phyloP scores from a whole-genome alignment of 2,888 invertebrate species.

The Gonocerus acuteangulatus region DNA sequence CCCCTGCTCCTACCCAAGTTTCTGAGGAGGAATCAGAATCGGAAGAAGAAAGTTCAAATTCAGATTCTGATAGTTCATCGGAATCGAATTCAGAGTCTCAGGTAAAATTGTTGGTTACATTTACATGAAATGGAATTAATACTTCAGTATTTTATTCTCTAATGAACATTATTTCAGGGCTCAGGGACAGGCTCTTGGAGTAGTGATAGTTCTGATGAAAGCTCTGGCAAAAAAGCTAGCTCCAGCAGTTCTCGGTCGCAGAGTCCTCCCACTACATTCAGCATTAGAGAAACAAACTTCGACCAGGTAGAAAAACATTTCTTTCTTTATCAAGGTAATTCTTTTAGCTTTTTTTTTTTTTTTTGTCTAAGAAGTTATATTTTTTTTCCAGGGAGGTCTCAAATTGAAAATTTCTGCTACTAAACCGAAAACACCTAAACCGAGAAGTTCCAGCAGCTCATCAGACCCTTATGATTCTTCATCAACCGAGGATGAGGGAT shows the following conservation, averaged over 20 bases:
- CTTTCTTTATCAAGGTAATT: neutral
- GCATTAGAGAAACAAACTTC: constrained; percentile 48
- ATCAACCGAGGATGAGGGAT: constrained; percentile 40
- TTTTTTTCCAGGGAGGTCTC: constrained; percentile 44
- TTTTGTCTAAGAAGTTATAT: constrained; percentile 16
- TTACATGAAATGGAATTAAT: neutral
- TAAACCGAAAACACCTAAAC: constrained; percentile 37
- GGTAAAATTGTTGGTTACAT: constrained; percentile 24
- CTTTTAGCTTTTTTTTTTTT: neutral
- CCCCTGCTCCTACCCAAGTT: constrained; percentile 39
- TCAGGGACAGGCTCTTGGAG: constrained; percentile 39
- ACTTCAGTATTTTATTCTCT: too few species aligned
- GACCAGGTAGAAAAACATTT: constrained; percentile 43
- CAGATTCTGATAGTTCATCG: constrained; percentile 45
- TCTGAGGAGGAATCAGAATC: constrained; percentile 48
- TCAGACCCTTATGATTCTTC: constrained; percentile 33
- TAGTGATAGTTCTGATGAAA: constrained; percentile 40
- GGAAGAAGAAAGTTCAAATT: constrained; percentile 46
- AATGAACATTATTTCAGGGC: too few species aligned
- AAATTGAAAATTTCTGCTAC: constrained; percentile 48
- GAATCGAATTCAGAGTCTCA: constrained; percentile 48
- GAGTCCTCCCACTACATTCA: constrained; percentile 46
- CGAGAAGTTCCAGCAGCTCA: constrained; percentile 32
- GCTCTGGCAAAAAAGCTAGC: constrained; percentile 38
- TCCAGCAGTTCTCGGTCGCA: constrained; percentile 34